phyloP scores from a whole-genome alignment of 2,113 vertebrate species.

The Anarrhichthys ocellatus region DNA sequence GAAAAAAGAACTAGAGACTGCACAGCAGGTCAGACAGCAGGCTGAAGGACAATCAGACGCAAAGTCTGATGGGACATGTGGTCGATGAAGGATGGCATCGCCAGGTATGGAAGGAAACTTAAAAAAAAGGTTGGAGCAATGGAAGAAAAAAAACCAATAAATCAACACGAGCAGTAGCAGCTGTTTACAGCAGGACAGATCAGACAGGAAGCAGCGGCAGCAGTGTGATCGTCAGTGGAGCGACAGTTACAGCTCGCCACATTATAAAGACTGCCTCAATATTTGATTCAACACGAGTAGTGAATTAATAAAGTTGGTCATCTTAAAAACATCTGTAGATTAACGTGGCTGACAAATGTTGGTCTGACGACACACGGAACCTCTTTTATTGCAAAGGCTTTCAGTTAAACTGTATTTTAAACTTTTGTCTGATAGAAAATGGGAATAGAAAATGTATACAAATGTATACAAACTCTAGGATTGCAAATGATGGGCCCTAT shows the following conservation, averaged over 20 bases:
- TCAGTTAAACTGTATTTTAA: neutral
- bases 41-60: neutral
- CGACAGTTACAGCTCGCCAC: neutral
- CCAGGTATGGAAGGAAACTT: neutral
- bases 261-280: neutral
- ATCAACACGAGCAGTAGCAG: neutral
- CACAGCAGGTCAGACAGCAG: neutral
- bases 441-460: too few relatives aligned
- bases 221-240: neutral
- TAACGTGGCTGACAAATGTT: neutral
- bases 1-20: neutral
- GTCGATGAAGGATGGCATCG: neutral
- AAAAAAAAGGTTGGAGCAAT: neutral
- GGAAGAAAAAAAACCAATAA: neutral
- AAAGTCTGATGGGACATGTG: too few relatives aligned
- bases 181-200: neutral
- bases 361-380: neutral
- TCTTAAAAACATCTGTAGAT: neutral
- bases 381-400: neutral
- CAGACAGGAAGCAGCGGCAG: neutral
- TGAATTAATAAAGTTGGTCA: neutral
- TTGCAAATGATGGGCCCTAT: neutral
- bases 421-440: too few relatives aligned
- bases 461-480: neutral
- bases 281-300: neutral